These are phyloP conservation scores for Nephotettix cincticeps DNA, from an alignment of 1,140 invertebrate genomes.

Conservation along the genomic window DNA sequence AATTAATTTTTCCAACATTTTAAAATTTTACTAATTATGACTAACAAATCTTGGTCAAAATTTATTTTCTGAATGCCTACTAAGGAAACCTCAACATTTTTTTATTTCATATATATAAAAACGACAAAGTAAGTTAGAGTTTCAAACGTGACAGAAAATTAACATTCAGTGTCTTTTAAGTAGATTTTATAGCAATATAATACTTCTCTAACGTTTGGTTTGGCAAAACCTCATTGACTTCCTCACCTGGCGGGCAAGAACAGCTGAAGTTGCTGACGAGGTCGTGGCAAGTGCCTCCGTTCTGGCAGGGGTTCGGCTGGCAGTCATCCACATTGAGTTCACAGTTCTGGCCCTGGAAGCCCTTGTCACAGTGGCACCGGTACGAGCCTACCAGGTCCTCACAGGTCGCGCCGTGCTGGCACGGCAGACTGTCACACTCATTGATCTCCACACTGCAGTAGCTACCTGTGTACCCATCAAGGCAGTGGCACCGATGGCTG, in stretches of 20 bases:
- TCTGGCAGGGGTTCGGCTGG: conserved; percentile 84
- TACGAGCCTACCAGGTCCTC: conserved; percentile 82
- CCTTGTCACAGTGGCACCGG: conserved; percentile 81
- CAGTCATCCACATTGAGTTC: conserved; percentile 93
- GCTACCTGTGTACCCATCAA: conserved; percentile 84
- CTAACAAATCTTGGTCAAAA: too few species aligned
- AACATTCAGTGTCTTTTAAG: too few species aligned
- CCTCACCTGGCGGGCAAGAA: conserved; percentile 82
- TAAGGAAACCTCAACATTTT: too few species aligned
- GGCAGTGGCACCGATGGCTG: conserved; percentile 84
- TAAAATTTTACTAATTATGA: too few species aligned
- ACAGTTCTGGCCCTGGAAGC: conserved; percentile 93
- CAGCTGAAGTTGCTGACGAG: conserved; percentile 84
- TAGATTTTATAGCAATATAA: too few species aligned
- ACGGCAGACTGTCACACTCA: conserved; percentile 85
- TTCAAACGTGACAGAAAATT: too few species aligned
- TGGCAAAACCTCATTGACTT: too few species aligned
- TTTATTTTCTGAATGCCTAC: too few species aligned
- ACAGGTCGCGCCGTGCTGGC: conserved; percentile 86
- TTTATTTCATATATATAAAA: too few species aligned
- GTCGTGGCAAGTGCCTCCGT: conserved; percentile 90
- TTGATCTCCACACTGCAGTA: conserved; percentile 89
- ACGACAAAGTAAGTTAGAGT: too few species aligned
- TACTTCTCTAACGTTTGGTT: too few species aligned
- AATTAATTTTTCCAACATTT: too few species aligned